Percentiles rank a stretch among this genome's conserved stretches.
These are phyloP conservation scores for Chloroclysta siterata DNA, from an alignment of 2,888 invertebrate species.

Conservation along the genomic window DNA sequence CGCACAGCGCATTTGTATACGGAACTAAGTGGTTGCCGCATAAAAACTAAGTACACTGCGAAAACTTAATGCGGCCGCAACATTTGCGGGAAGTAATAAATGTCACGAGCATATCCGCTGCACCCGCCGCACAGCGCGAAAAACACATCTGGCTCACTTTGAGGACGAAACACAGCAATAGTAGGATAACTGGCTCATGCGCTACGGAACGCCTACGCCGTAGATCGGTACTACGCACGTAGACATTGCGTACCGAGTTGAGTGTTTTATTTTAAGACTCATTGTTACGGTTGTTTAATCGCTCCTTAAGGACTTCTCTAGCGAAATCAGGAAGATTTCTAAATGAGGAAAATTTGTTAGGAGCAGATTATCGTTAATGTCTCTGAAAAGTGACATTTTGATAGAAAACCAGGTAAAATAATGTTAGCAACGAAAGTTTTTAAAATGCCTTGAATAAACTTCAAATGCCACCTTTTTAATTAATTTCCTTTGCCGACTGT, in stretches of 20 bases:
- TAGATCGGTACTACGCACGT: not conserved
- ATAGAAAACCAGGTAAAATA: too few relatives aligned
- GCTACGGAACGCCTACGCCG: constrained; percentile 16
- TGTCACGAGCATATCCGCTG: constrained; percentile 55
- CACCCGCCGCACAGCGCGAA: constrained; percentile 41
- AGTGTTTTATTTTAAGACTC: too few relatives aligned
- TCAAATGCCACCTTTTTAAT: too few relatives aligned
- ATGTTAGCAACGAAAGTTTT: too few relatives aligned
- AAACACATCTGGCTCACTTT: constrained; percentile 30
- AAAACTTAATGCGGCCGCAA: constrained; percentile 56
- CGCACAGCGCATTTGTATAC: constrained; percentile 27
- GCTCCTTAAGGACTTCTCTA: too few relatives aligned
- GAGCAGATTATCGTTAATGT: too few relatives aligned
- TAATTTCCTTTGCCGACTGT: too few relatives aligned
- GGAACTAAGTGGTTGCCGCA: constrained; percentile 32
- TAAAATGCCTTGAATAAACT: too few relatives aligned
- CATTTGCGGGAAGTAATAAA: constrained; percentile 60
- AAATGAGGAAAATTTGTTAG: too few relatives aligned
- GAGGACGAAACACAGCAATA: constrained; percentile 7
- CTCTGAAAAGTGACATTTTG: too few relatives aligned
- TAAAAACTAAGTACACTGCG: constrained; percentile 43
- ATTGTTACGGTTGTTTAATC: too few relatives aligned
- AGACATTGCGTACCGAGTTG: not conserved
- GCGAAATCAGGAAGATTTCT: too few relatives aligned
- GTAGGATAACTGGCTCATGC: constrained; percentile 13